Percentiles rank a stretch among this genome's conserved stretches.
Conservation (phyloP, 1,140 invertebrate species). For the Hestina assimilis region DNA sequence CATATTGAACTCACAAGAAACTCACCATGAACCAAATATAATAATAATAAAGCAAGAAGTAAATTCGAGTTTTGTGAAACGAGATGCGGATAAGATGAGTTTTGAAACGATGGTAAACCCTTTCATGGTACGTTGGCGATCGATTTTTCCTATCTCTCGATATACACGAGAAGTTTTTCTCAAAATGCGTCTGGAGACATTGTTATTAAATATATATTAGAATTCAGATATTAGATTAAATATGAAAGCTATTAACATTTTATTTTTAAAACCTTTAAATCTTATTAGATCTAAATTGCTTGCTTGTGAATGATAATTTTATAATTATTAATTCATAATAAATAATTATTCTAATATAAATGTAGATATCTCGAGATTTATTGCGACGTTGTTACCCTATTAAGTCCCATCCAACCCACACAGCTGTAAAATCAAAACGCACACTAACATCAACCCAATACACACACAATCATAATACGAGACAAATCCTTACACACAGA, state of each 20-base stretch:
- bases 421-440: conserved; percentile 15
- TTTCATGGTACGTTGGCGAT: conserved; percentile 9
- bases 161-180: conserved; percentile 2
- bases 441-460: too few relatives aligned
- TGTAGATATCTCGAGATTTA: background rate
- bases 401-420: conserved; percentile 25
- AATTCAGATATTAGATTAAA: too few relatives aligned
- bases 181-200: background rate
- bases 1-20: background rate
- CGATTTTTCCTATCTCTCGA: conserved; percentile 24
- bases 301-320: background rate
- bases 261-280: too few relatives aligned
- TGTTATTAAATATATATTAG: background rate
- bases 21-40: background rate
- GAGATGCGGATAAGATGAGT: background rate
- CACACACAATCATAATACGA: conserved; percentile 21
- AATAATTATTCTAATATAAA: background rate
- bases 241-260: too few relatives aligned
- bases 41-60: background rate
- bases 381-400: background rate
- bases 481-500: conserved; percentile 42
- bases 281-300: too few relatives aligned
- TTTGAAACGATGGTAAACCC: conserved; percentile 4
- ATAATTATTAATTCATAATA: background rate
- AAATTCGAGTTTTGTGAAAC: background rate